Evolutionary conservation across 2,113 vertebrate species (phyloP).

Genomic region (Rattus rattus): DNA sequence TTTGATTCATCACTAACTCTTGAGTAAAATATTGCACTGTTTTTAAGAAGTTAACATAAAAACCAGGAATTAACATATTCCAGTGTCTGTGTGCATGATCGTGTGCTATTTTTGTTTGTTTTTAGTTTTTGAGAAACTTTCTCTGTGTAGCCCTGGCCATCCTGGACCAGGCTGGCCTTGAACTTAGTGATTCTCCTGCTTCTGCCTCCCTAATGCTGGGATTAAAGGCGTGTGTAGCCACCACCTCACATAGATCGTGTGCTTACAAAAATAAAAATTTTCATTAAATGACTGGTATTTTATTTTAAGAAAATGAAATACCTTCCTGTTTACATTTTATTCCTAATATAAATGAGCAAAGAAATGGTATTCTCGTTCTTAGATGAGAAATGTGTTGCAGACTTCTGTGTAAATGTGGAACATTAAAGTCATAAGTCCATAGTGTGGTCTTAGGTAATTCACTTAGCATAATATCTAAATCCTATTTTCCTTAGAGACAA

Average conservation of each 20-base stretch:
- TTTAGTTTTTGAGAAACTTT: neutral
- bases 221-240: neutral
- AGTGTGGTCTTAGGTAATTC: neutral
- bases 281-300: neutral
- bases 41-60: neutral
- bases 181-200: neutral
- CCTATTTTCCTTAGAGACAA: neutral
- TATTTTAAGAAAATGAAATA: neutral
- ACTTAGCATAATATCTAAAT: neutral
- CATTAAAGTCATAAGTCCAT: neutral
- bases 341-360: neutral
- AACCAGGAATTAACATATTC: neutral
- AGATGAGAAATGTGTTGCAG: neutral
- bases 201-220: neutral
- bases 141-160: neutral
- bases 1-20: constrained; percentile 8
- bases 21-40: neutral
- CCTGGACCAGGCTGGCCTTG: neutral
- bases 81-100: neutral
- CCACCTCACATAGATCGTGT: neutral
- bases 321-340: neutral
- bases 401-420: neutral
- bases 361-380: neutral
- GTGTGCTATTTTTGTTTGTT: neutral
- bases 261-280: neutral